phyloP scores from a whole-genome alignment of 2,113 vertebrate species.

The Sinocyclocheilus maitianheensis region DNA sequence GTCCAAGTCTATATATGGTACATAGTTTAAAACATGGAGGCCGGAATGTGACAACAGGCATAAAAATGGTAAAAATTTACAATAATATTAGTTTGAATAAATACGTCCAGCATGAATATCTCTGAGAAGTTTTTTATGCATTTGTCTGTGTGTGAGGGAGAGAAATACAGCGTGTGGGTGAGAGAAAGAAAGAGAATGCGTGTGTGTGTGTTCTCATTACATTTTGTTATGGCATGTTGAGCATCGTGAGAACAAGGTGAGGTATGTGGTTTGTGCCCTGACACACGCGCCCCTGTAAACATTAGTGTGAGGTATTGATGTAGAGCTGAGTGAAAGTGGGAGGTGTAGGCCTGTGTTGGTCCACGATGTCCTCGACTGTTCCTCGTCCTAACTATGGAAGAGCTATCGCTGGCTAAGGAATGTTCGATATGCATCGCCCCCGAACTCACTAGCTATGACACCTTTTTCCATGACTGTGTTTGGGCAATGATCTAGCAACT shows the following conservation, averaged over 20 bases:
- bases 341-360: not conserved
- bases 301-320: slow-evolving; percentile 31
- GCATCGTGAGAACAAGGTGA: slow-evolving; percentile 30
- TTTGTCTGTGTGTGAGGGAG: slow-evolving; percentile 4
- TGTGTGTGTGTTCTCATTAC: slow-evolving; percentile 8
- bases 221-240: slow-evolving; percentile 33
- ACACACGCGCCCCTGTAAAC: slow-evolving; percentile 6
- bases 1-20: slow-evolving; percentile 6
- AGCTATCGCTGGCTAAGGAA: slow-evolving; percentile 42
- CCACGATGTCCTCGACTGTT: slow-evolving; percentile 37
- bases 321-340: not conserved
- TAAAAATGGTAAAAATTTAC: not conserved
- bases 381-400: slow-evolving; percentile 30
- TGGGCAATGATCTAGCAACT: slow-evolving; percentile 54
- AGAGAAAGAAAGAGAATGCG: not conserved
- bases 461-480: slow-evolving; percentile 72
- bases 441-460: slow-evolving; percentile 57
- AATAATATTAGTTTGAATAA: slow-evolving; percentile 4
- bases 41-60: not conserved
- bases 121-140: not conserved
- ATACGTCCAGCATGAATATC: slow-evolving; percentile 1
- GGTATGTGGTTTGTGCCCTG: slow-evolving; percentile 21
- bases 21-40: not conserved
- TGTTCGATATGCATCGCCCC: slow-evolving; percentile 62
- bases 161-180: slow-evolving; percentile 16